phyloP scores from a whole-genome alignment of 2,113 vertebrate genomes.

The Platichthys stellatus region DNA sequence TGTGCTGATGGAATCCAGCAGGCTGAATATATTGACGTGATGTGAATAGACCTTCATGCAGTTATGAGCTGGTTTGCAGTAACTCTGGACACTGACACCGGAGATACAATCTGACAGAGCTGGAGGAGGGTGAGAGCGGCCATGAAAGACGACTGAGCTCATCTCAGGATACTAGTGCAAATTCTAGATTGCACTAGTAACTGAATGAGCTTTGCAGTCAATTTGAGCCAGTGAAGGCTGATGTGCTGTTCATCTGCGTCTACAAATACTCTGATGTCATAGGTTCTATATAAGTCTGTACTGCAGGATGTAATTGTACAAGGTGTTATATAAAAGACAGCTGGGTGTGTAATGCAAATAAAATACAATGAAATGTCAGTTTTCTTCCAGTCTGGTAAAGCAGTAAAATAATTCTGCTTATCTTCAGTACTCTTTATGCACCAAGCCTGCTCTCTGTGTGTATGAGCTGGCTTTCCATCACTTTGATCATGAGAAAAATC shows the following conservation, averaged over 20 bases:
- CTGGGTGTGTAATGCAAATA: too few species aligned
- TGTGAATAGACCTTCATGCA: conserved; percentile 52
- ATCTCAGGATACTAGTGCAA: conserved; percentile 6
- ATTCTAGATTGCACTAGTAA: conserved; percentile 1
- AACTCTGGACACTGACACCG: conserved; percentile 13
- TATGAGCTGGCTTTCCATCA: neutral
- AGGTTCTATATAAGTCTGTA: too few species aligned
- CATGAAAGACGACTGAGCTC: conserved; percentile 4
- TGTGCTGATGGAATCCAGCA: conserved; percentile 47
- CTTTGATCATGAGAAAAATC: too few species aligned
- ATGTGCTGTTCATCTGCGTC: too few species aligned
- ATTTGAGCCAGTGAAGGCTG: too few species aligned
- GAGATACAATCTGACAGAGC: conserved; percentile 40
- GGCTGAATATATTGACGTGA: conserved; percentile 52
- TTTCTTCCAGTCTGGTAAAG: too few species aligned
- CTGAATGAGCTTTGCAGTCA: neutral
- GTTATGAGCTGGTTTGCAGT: conserved; percentile 38
- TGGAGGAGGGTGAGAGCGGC: neutral
- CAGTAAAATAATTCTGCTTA: neutral
- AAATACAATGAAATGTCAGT: too few species aligned
- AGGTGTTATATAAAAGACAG: too few species aligned
- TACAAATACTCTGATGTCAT: neutral
- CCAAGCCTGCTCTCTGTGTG: neutral
- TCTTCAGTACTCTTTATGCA: conserved; percentile 3
- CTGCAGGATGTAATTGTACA: too few species aligned